A percentile compares a stretch with the other conserved stretches of the same genome.
Evolutionary conservation across 2,888 invertebrate species (phyloP).

Genomic region (Allacma fusca): DNA sequence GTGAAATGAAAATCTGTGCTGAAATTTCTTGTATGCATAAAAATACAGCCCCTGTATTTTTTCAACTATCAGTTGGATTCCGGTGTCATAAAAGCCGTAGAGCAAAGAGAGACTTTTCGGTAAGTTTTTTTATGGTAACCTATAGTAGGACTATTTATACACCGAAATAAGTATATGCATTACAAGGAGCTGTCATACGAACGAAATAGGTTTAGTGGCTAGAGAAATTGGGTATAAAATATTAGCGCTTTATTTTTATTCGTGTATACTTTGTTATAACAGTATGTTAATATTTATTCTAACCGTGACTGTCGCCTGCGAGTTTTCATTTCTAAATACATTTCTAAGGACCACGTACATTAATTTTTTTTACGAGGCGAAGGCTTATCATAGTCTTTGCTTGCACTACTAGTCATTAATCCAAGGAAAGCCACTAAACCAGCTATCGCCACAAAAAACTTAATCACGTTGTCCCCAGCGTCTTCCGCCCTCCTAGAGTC

Average conservation of each 20-base stretch:
- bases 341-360: constrained; percentile 33
- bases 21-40: too few relatives aligned
- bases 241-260: not conserved
- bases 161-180: too few relatives aligned
- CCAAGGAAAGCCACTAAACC: not conserved
- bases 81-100: too few relatives aligned
- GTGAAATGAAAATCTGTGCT: too few relatives aligned
- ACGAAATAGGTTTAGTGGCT: too few relatives aligned
- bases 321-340: constrained; percentile 11
- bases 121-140: too few relatives aligned
- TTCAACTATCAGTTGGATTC: too few relatives aligned
- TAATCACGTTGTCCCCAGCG: not conserved
- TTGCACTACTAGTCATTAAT: not conserved
- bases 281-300: not conserved
- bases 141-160: too few relatives aligned
- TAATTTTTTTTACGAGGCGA: not conserved
- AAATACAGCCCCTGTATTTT: too few relatives aligned
- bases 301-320: constrained; percentile 9
- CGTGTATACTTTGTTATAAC: not conserved
- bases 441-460: not conserved
- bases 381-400: not conserved
- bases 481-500: not conserved
- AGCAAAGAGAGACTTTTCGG: too few relatives aligned
- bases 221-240: not conserved
- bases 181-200: too few relatives aligned